Evolutionary conservation across 23 tunicate species (phyloP).

Genomic region (Ciona savignyi): DNA sequence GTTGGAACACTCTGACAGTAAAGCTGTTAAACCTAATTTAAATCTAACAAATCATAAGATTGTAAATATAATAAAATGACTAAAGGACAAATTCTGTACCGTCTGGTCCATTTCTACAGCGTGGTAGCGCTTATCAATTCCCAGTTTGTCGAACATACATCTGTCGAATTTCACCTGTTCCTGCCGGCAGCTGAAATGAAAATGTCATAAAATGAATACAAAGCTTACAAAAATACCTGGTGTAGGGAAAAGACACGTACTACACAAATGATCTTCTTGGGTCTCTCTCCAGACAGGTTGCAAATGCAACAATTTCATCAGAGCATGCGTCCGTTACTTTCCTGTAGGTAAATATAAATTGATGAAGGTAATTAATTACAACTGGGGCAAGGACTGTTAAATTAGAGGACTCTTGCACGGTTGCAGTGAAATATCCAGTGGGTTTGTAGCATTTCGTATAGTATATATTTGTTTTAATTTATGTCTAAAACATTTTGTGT

Average conservation of each 20-base stretch:
- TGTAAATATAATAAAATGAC: no score
- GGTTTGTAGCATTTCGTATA: no score
- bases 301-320: constrained; percentile 51
- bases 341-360: no score
- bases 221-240: neutral
- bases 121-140: constrained; percentile 52
- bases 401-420: no score
- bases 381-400: no score
- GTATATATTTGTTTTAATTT: no score
- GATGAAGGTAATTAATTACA: no score
- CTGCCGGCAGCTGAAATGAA: constrained; percentile 57
- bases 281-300: constrained; percentile 79
- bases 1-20: no score
- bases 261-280: constrained; percentile 16
- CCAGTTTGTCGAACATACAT: constrained; percentile 76
- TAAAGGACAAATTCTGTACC: neutral
- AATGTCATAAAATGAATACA: neutral
- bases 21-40: no score
- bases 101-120: neutral
- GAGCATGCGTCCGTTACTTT: constrained; percentile 57
- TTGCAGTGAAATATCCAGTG: no score
- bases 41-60: no score
- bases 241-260: constrained; percentile 1
- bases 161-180: constrained; percentile 67
- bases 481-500: no score